Evolutionary conservation across 2,797 vertebrate genomes (phyloP), one percentile per base, ranked within the genome.

Genomic region (Melanotaenia parkinsoni): DNA sequence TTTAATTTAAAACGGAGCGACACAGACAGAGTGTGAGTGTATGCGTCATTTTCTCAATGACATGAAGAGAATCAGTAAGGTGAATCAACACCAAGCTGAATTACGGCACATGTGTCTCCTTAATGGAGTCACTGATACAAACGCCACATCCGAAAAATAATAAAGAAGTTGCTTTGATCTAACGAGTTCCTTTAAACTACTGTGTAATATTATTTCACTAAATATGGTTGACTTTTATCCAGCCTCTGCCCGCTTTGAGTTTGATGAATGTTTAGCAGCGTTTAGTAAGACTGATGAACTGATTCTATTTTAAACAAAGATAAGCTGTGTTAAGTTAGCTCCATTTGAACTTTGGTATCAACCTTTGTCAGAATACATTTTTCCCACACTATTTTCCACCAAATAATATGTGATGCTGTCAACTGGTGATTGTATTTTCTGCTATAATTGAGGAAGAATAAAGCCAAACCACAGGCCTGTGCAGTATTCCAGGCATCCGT

Each of bases 381-480:
- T 69, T 64, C 72, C 73, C 76, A 77, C 72, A 64, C 71, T 68
- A 35, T 14, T 47, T 33, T 63, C 26, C 35, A 38, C 26, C 11
- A 54, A 58, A 70, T 73, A 56, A 63, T 81, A 61, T 28, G 60
- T 24, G 50, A 70, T 33, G 51, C 61, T 62, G 71, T 77, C 63
- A 81, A 76, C 78, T 67, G 67, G 59, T 33, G 64, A 76, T 68
- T 73, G 50, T 67, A 71, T 75, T 83, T 75, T 24, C n/a, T 26
- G 58, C 71, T 64, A 37, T 62, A 79, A 83, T 28, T 47, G 65
- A 70, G 74, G 43, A 33, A 68, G 80, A 76, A 76, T 43, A 74
- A 81, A 77, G 76, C 74, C 74, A 86, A 86, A 84, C 83, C 90
- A 86, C 82, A 78, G 62, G 75, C 79, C 58, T 81, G 45, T 50